Base-by-base conservation (phyloP, 2,113 vertebrate genomes). In the Sprattus sprattus region DNA sequence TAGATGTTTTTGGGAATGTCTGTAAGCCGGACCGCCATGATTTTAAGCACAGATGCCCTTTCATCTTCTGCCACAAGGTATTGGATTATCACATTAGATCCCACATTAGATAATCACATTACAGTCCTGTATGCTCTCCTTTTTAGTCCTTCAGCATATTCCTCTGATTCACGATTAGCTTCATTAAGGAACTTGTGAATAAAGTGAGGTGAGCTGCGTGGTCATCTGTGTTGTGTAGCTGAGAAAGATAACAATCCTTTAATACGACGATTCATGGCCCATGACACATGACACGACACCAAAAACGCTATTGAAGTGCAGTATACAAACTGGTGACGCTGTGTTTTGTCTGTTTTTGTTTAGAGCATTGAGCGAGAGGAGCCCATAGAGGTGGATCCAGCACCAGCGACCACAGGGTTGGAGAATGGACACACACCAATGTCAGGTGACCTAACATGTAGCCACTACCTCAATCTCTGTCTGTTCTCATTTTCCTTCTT, bases 301-400 rank as follows among this genome's bases (percentile, higher is more conserved):
- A 57, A 57, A 4, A 16, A 3, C 52, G 5, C 5, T 54, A 2
- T 18, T 22, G 11, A 28, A 6, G n/a, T 67, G 64, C 1, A 11
- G 9, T 28, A 32, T 32, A 5, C 13, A 32, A 11, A 67, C 25
- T 67, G 28, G 10, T 78, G 28, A 78, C 32, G 10, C 25, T 16
- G 46, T 90, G 22, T 0, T 78, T 9, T 84, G n/a, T 71, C 15
- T 87, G n/a, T 89, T 32, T 88, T 46, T 91, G 82, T 89, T 83
- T 91, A 96, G 95, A 95, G 95, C 83, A 91, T 93, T 88, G 95
- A 95, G 57, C 91, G 93, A 78, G 95, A 95, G 82, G 95, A 95
- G 84, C 94, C 94, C 6, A 95, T 94, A 44, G 94, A 95, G 46
- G 93, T 95, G 39, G 95, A 95, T 87, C 89, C 89, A 18, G 45